A percentile compares a stretch with the other conserved stretches of the same genome.
phyloP scores from a whole-genome alignment of 2,888 invertebrate species.

The Hirtodrosophila histrioides region DNA sequence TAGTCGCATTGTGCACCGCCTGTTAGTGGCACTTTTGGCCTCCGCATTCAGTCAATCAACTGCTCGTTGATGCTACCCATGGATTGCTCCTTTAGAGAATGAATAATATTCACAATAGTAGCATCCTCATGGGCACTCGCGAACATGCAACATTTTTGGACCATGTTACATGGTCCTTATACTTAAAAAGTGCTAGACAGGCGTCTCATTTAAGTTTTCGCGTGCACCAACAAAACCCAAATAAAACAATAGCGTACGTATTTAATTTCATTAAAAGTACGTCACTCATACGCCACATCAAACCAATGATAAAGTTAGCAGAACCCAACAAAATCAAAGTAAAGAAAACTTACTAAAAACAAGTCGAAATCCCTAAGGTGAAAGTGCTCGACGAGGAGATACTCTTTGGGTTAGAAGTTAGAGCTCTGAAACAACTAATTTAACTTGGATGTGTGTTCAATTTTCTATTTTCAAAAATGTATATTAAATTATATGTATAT shows the following conservation, averaged over 20 bases:
- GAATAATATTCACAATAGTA: conserved; percentile 33
- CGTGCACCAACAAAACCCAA: too few species aligned
- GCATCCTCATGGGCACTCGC: conserved; percentile 9
- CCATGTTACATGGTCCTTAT: too few species aligned
- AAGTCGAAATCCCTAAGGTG: too few species aligned
- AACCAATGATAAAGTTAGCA: conserved; percentile 2
- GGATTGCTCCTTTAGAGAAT: conserved; percentile 31
- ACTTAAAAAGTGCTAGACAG: too few species aligned
- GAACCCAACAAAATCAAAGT: too few species aligned
- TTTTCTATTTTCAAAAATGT: too few species aligned
- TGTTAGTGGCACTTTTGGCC: conserved; percentile 67
- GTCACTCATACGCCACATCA: conserved; percentile 62
- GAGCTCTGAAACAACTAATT: too few species aligned
- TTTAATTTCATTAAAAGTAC: conserved; percentile 46
- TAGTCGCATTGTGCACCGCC: conserved; percentile 62
- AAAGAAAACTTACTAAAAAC: too few species aligned
- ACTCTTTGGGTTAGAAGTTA: not conserved
- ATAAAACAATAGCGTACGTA: not conserved
- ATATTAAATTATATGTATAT: too few species aligned
- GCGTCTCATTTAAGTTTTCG: too few species aligned
- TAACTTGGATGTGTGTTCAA: too few species aligned
- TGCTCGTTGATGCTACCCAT: conserved; percentile 47
- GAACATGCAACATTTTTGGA: not conserved
- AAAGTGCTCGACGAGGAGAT: not conserved
- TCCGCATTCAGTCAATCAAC: conserved; percentile 64